A percentile compares a stretch with the other conserved stretches of the same genome.
Evolutionary conservation across 2,888 invertebrate species (phyloP).

Genomic region (Chalcis sispes): DNA sequence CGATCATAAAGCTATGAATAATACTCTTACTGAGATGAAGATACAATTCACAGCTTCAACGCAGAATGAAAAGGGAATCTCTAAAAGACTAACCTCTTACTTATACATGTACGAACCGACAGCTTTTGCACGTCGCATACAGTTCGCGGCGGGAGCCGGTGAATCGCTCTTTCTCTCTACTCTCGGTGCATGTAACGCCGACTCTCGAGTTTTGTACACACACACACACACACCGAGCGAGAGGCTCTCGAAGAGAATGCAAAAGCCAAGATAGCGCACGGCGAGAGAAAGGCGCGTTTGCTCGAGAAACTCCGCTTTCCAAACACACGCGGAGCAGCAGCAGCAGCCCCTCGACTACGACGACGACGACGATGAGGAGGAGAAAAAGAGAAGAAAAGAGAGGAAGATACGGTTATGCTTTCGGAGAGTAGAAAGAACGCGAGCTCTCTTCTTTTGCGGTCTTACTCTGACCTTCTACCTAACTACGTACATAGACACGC

Average conservation of each 20-base stretch:
- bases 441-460: conserved; percentile 17
- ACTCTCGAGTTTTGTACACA: neutral
- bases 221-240: neutral
- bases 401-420: neutral
- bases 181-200: neutral
- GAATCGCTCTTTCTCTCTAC: neutral
- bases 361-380: neutral
- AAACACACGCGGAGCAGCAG: too few relatives aligned
- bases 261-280: conserved; percentile 11
- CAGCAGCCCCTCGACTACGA: too few relatives aligned
- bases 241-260: conserved; percentile 24
- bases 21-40: neutral
- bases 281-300: conserved; percentile 3
- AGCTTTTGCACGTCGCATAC: neutral
- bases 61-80: conserved; percentile 28
- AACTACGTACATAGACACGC: neutral
- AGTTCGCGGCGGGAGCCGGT: neutral
- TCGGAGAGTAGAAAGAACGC: neutral
- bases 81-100: conserved; percentile 30
- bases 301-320: conserved; percentile 23
- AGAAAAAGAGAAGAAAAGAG: neutral
- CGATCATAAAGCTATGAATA: conserved; percentile 2
- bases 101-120: neutral
- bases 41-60: neutral
- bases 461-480: conserved; percentile 28